These are phyloP conservation scores for Sinocyclocheilus anshuiensis DNA, from an alignment of 2,113 vertebrate genomes.

Conservation along the genomic window DNA sequence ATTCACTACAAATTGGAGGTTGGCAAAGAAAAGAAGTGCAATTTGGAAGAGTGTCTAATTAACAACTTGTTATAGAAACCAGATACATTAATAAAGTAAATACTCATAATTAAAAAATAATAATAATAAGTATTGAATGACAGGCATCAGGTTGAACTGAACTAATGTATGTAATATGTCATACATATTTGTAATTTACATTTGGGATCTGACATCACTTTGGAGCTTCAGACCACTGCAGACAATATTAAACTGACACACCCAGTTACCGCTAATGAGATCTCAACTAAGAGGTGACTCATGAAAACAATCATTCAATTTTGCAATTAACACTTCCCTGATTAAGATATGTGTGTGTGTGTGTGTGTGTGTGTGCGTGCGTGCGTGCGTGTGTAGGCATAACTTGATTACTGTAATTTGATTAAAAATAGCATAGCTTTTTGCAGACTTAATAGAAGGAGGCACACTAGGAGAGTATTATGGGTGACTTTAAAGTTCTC, in stretches of 20 bases:
- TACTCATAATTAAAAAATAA: not conserved
- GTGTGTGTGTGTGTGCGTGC: too few relatives aligned
- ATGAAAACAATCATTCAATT: constrained; percentile 63
- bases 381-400: too few relatives aligned
- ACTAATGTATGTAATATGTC: not conserved
- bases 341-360: constrained; percentile 58
- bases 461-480: constrained; percentile 12
- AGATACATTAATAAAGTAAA: constrained; percentile 3
- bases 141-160: not conserved
- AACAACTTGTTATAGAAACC: constrained; percentile 17
- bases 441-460: constrained; percentile 31
- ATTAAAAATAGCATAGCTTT: constrained; percentile 55
- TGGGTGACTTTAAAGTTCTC: not conserved
- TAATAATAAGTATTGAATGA: not conserved
- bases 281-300: constrained; percentile 60
- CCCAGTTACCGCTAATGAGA: constrained; percentile 57
- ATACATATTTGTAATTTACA: constrained; percentile 42
- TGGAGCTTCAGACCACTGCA: constrained; percentile 31
- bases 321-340: constrained; percentile 61
- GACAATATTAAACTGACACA: constrained; percentile 46
- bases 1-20: constrained; percentile 58
- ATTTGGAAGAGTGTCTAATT: constrained; percentile 15
- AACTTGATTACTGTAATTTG: constrained; percentile 63
- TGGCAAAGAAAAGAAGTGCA: constrained; percentile 26
- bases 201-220: constrained; percentile 36